These are phyloP conservation scores for Bombus breviceps DNA, from an alignment of 1,140 invertebrate species.

Conservation along the genomic window DNA sequence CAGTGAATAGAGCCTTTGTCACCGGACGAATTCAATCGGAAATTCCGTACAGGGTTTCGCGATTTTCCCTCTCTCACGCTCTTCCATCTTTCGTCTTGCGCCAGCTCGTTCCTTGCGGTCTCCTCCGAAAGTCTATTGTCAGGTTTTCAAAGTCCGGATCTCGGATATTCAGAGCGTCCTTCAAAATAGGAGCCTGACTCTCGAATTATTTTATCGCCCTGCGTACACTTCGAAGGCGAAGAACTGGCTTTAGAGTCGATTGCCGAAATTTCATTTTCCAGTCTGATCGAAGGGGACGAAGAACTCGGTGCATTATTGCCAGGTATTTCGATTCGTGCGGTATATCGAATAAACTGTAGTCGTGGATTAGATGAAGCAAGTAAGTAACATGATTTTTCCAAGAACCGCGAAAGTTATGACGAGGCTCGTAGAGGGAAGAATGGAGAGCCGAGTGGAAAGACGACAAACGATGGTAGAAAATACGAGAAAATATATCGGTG, in stretches of 20 bases:
- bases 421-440: too few relatives aligned
- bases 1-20: slow-evolving; percentile 12
- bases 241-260: neutral
- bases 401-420: too few relatives aligned
- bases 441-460: too few relatives aligned
- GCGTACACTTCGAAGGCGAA: neutral
- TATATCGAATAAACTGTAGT: too few relatives aligned
- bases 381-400: too few relatives aligned
- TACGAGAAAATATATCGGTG: too few relatives aligned
- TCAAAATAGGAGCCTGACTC: neutral
- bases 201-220: neutral
- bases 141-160: neutral
- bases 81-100: neutral
- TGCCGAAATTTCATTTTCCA: too few relatives aligned
- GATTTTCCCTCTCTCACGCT: neutral
- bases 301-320: too few relatives aligned
- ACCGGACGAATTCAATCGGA: slow-evolving; percentile 17
- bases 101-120: neutral
- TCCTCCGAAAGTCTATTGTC: neutral
- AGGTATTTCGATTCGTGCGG: too few relatives aligned
- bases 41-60: slow-evolving; percentile 22
- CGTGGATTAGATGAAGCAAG: too few relatives aligned
- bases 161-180: neutral
- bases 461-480: too few relatives aligned
- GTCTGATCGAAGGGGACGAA: too few relatives aligned